Percentiles rank a stretch among this genome's conserved stretches.
Conservation (phyloP, 2,797 vertebrate species). For the Thamnophis elegans region DNA sequence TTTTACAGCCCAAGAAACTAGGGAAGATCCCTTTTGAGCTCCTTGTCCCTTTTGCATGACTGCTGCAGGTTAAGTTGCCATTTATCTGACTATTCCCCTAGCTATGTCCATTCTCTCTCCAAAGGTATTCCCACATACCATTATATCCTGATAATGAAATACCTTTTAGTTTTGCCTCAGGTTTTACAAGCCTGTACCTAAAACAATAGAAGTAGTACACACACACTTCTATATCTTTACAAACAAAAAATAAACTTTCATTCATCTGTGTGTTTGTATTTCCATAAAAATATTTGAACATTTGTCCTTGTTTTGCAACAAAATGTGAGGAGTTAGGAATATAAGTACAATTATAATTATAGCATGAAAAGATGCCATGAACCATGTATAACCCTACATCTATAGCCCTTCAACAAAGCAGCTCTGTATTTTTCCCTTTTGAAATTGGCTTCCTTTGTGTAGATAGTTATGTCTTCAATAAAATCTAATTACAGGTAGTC, state of each 20-base stretch:
- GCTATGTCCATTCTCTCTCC: not conserved
- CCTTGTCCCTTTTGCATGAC: not conserved
- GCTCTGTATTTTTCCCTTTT: not conserved
- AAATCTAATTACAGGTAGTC: not conserved
- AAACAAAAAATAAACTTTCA: not conserved
- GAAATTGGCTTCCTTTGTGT: not conserved
- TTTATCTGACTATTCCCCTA: not conserved
- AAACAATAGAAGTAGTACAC: not conserved
- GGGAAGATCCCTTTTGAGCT: not conserved
- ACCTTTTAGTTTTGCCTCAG: not conserved
- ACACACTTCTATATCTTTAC: not conserved
- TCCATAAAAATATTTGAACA: not conserved
- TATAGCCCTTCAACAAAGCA: not conserved
- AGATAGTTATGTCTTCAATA: not conserved
- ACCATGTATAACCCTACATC: not conserved
- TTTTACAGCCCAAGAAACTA: not conserved
- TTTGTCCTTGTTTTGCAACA: not conserved
- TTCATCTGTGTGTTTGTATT: not conserved
- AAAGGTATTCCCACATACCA: not conserved
- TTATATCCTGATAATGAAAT: not conserved
- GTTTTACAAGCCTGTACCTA: not conserved
- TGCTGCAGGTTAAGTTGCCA: not conserved
- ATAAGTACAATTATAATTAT: not conserved
- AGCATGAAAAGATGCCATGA: not conserved
- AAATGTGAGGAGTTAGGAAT: not conserved